These are phyloP conservation scores for Odontesthes bonariensis DNA, from an alignment of 2,113 vertebrate genomes.

Conservation along the genomic window DNA sequence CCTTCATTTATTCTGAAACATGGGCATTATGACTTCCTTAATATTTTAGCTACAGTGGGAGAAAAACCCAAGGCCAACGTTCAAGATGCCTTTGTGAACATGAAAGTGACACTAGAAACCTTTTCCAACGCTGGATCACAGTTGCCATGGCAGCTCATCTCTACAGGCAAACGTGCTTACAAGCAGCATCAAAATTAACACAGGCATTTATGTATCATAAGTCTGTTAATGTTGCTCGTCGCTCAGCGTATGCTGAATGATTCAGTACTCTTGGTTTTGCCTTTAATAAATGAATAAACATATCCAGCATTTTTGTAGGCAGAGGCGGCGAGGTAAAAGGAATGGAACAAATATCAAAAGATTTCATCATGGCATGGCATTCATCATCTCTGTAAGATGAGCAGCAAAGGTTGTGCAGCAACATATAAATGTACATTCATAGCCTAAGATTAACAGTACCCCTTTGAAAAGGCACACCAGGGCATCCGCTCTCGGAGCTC, in stretches of 20 bases:
- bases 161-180: neutral
- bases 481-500: neutral
- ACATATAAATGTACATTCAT: neutral
- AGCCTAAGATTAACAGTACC: neutral
- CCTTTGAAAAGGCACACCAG: neutral
- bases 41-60: neutral
- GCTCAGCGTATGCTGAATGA: neutral
- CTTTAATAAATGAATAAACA: neutral
- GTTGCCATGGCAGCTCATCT: slow-evolving; percentile 16
- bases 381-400: neutral
- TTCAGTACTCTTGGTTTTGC: neutral
- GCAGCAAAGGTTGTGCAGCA: neutral
- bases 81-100: neutral
- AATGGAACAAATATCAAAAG: neutral
- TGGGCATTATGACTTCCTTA: neutral
- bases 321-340: neutral
- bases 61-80: neutral
- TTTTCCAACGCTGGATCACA: neutral
- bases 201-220: neutral
- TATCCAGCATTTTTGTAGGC: neutral
- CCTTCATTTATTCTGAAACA: neutral
- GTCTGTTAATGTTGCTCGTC: neutral
- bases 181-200: neutral
- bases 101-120: neutral
- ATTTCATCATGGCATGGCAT: neutral